Evolutionary conservation across 2,888 invertebrate species (phyloP).

Genomic region (Drosophila siamana): DNA sequence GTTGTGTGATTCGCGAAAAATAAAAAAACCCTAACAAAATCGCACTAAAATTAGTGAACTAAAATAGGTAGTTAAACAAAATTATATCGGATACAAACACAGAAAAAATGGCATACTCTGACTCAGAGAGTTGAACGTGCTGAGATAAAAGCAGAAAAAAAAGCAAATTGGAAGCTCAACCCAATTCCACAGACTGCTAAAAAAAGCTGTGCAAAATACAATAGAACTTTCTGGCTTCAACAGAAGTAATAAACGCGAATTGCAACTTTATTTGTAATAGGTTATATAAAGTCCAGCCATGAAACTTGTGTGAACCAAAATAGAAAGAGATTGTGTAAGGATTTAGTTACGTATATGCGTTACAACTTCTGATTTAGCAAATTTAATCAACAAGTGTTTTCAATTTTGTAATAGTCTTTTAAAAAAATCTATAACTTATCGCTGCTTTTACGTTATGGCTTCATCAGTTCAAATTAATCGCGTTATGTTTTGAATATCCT

Average conservation of each 20-base stretch:
- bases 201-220: constrained; percentile 8
- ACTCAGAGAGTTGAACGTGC: constrained; percentile 47
- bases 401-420: too few species aligned
- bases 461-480: too few species aligned
- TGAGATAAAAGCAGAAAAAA: constrained; percentile 21
- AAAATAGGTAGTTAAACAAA: constrained; percentile 26
- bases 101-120: constrained; percentile 14
- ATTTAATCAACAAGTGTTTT: too few species aligned
- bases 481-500: too few species aligned
- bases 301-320: not conserved
- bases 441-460: too few species aligned
- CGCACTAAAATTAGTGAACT: constrained; percentile 55
- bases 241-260: not conserved
- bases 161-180: constrained; percentile 24
- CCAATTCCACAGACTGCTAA: constrained; percentile 12
- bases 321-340: not conserved
- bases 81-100: constrained; percentile 1
- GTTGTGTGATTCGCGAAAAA: constrained; percentile 55
- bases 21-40: constrained; percentile 28
- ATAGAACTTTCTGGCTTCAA: not conserved
- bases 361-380: too few species aligned
- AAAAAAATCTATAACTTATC: too few species aligned
- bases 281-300: not conserved
- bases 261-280: not conserved
- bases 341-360: too few species aligned